Evolutionary conservation across 2,888 invertebrate species (phyloP), one percentile per base, ranked within the genome.

Genomic region (Tolmerus cingulatus): DNA sequence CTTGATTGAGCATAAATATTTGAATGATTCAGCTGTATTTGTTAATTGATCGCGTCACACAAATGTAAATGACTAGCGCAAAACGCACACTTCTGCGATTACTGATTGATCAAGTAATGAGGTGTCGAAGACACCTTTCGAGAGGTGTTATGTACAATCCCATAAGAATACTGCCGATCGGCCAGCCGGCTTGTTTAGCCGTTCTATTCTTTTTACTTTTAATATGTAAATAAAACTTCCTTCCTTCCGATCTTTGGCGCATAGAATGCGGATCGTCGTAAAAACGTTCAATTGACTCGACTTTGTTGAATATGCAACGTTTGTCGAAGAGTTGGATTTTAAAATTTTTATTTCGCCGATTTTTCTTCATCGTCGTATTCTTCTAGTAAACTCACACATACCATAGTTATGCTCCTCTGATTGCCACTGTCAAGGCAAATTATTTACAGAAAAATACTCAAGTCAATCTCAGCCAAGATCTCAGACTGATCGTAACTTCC

Each of bases 201-300:
- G 66, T 85, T 86, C 78, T 81, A 19, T 78, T n/a, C 43, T 88
- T 87, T 34, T 55, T 84, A 30, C 43, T 86, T 87, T 87, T 82
- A 43, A 87, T 88, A 87, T 88, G 88, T 88, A 86, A 88, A 87
- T 88, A 87, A 88, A 87, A 88, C 88, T 88, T 88, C 88, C 88
- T 88, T 88, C 88, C 88, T 88, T 88, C 88, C 88, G 88, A 88
- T 88, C 87, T 87, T 86, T 74, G 74, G 74, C 85, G 85, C 85
- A 74, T 85, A 85, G 74, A 74, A 74, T 85, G 85, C 74, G 85
- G 66, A 23, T 74, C 74, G 74, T 74, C 85, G 30, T 82, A 82
- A 82, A 55, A 82, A 82, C 82, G 82, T 34, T 82, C 82, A 82
- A 82, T 82, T 66, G 82, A 82, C 82, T 57, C 30, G 82, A 34